Base-by-base conservation (phyloP, 1,140 invertebrate species). In the Pseudoatta argentina region DNA sequence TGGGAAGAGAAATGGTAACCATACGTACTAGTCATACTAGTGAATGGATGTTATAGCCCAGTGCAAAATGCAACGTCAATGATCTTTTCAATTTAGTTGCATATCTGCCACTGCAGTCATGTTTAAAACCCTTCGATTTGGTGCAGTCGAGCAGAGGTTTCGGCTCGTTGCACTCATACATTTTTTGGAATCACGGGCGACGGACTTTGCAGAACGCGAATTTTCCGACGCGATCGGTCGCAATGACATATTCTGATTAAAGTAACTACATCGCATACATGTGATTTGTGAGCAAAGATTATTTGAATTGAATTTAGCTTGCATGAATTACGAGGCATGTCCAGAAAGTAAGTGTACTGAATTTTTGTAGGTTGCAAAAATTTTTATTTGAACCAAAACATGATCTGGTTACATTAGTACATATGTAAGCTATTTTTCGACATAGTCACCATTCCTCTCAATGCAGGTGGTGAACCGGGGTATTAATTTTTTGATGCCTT, bases 121-220 rank as follows among this genome's bases (percentile, higher is more conserved):
- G 44, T 82, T 82, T 83, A 83, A 73, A 69, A 83, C n/a, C 27
- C 55, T 83, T 83, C 75, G 69, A 83, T 83, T 82, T 61, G 72
- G 55, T 18, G 66, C 79, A 73, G 7, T 16, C 39, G 39, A 63
- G 69, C 69, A 44, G 16, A 83, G 1, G 51, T 75, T 63, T 83
- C 79, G 5, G 39, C n/a, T 75, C 69, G 79, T 83, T 83, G 69
- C 79, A 82, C 24, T n/a, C 24, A 18, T 24, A 16, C 79, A 73
- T 75, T 83, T 83, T 39, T 75, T 75, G 0, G 27, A 59, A 75
- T 63, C 0, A 57, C 34, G 21, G 1, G 0, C n/a, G 18, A 63
- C n/a, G 8, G 24, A n/a, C 12, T 44, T 61, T 39, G 14, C 3
- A 34, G 14, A 82, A 73, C 10, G 51, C 34, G 53, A 59, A 81